phyloP scores from a whole-genome alignment of 2,888 invertebrate genomes.

The Nymphalis c-album region DNA sequence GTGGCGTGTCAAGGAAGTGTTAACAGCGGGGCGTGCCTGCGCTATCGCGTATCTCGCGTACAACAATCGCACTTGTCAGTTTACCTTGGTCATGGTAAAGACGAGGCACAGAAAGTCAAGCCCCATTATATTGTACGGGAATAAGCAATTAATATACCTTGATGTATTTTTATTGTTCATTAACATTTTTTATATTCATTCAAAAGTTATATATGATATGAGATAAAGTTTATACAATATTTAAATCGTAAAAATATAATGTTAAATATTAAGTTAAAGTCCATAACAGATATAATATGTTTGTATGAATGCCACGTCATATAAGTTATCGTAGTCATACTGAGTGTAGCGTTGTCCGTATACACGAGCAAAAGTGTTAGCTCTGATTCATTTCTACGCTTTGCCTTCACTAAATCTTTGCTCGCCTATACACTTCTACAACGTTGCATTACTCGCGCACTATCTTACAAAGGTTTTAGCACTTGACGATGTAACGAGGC shows the following conservation, averaged over 20 bases:
- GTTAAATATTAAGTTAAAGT: too few species aligned
- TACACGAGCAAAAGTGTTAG: background rate
- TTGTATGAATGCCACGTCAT: background rate
- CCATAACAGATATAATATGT: too few species aligned
- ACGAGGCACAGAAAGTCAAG: slow-evolving; percentile 34
- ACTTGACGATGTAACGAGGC: slow-evolving; percentile 39
- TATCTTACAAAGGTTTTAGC: slow-evolving; percentile 36
- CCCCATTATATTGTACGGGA: background rate
- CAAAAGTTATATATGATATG: too few species aligned
- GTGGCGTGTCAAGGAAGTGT: slow-evolving; percentile 66
- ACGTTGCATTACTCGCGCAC: slow-evolving; percentile 27
- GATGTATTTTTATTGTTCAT: too few species aligned
- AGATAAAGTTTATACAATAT: too few species aligned
- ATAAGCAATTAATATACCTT: too few species aligned
- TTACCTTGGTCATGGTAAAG: slow-evolving; percentile 26
- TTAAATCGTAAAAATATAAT: too few species aligned
- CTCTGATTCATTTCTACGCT: slow-evolving; percentile 5
- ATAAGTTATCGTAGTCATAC: background rate
- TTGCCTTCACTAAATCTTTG: slow-evolving; percentile 20
- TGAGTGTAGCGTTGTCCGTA: background rate
- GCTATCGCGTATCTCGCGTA: slow-evolving; percentile 65
- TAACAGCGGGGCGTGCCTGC: slow-evolving; percentile 68
- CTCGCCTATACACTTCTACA: slow-evolving; percentile 25
- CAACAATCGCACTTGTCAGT: slow-evolving; percentile 68
- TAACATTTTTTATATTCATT: too few species aligned